Conservation (phyloP, 1,140 invertebrate species). For the Drosophila mauritiana region DNA sequence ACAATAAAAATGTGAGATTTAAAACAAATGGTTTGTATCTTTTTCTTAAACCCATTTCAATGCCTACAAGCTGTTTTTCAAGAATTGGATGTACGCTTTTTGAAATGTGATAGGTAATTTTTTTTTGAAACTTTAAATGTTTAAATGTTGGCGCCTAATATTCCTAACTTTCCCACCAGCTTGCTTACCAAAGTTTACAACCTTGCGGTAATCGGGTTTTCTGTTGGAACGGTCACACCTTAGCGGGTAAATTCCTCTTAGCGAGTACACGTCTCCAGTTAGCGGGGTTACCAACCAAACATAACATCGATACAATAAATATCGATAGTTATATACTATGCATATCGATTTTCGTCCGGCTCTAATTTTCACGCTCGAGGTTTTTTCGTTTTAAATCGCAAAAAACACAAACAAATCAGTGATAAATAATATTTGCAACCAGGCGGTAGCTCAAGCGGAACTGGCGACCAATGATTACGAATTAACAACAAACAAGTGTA, state of each 20-base stretch:
- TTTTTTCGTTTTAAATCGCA: conserved; percentile 32
- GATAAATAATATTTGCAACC: conserved; percentile 20
- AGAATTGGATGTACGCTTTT: too few species aligned
- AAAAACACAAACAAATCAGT: conserved; percentile 32
- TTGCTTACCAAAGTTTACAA: neutral
- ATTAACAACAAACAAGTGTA: conserved; percentile 2
- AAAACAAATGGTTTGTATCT: conserved; percentile 36
- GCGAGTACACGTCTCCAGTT: neutral
- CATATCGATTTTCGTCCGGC: neutral
- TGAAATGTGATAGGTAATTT: too few species aligned
- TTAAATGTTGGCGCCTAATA: neutral
- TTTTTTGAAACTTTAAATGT: too few species aligned
- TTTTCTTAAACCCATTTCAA: neutral
- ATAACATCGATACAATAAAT: neutral
- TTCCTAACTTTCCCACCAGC: neutral
- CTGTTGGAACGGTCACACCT: neutral
- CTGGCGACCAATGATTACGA: neutral
- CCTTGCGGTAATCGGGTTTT: neutral
- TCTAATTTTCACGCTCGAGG: neutral
- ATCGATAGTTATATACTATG: neutral
- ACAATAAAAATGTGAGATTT: conserved; percentile 83
- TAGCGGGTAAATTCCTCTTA: neutral
- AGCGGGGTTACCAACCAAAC: neutral
- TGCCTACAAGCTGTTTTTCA: too few species aligned
- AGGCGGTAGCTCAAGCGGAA: neutral